Base-by-base conservation (phyloP, 2,797 vertebrate genomes). In the Hapalemur alaotrensis region DNA sequence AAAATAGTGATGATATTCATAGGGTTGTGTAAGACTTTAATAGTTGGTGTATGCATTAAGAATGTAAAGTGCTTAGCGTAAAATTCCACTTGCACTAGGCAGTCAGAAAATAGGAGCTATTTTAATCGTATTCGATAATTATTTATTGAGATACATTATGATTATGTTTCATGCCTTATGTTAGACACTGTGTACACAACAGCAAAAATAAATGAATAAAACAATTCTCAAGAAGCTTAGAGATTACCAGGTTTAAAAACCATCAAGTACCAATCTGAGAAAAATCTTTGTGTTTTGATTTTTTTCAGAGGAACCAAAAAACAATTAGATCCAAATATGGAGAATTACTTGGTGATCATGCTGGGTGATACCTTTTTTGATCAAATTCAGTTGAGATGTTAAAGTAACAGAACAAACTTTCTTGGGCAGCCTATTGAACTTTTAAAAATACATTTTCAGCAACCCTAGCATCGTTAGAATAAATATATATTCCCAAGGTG, bases 51-150 rank as follows among this genome's bases (percentile, higher is more conserved):
- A 61, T 5, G 23, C 23, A 38, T 59, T 76, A 54, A 75, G 46
- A 38, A 61, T 50, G 70, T 32, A 86, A 93, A 95, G n/a, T 46
- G 43, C 43, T 93, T 61, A 80, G 38, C 18, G 43, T 2, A 59
- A 59, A 67, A 88, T 83, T 83, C 59, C 35, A 78, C 13, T 59
- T n/a, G 48, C 18, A 54, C 0, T 69, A 48, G 32, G 38, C 38
- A 96, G 50, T 54, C 52, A 72, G 57, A 41, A 88, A 73, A 87
- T 41, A 23, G 38, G 2, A 78, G 61, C 13, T 78, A 72, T 65
- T 78, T 78, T 78, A 78, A 82, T 57, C 25, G 90, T 75, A 70
- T 93, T 91, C 12, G n/a, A 57, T 25, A 89, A 89, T 46, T 92
- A 88, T 38, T 75, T 93, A 65, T n/a, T 41, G 4, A 35, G 23